Conservation (phyloP, 2,113 vertebrate species). For the Cyanistes caeruleus region DNA sequence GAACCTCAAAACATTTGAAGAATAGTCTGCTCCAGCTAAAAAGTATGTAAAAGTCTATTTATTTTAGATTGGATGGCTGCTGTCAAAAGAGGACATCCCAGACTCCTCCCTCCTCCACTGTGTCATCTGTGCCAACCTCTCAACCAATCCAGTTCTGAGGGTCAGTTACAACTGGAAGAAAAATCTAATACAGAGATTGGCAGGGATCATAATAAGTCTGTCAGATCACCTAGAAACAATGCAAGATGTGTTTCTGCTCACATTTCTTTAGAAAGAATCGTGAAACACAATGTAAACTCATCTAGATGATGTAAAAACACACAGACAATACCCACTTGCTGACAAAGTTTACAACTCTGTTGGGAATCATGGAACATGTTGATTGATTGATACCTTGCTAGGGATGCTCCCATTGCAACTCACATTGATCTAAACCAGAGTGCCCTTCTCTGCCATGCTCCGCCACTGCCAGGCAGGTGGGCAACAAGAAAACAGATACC, state of each 20-base stretch:
- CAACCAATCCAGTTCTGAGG: not conserved
- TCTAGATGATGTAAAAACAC: not conserved
- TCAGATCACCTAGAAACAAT: not conserved
- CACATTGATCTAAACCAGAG: not conserved
- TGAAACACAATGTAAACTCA: not conserved
- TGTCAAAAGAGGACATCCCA: not conserved
- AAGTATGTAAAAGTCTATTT: not conserved
- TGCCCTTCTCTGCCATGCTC: not conserved
- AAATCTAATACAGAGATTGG: not conserved
- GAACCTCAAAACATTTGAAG: not conserved
- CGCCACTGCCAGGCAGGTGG: not conserved
- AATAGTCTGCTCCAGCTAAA: not conserved
- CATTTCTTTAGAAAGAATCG: not conserved
- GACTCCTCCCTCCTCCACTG: not conserved
- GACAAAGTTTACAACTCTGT: not conserved
- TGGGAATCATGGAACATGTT: accelerated
- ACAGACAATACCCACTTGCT: not conserved
- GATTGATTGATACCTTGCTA: not conserved
- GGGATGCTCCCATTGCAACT: not conserved
- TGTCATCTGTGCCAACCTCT: not conserved
- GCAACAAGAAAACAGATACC: not conserved
- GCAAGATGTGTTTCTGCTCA: not conserved
- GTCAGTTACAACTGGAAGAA: not conserved
- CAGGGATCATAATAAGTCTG: not conserved
- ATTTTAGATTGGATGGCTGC: not conserved